Evolutionary conservation across 2,797 vertebrate genomes (phyloP).

Genomic region (Amblyopsis hoosieri): DNA sequence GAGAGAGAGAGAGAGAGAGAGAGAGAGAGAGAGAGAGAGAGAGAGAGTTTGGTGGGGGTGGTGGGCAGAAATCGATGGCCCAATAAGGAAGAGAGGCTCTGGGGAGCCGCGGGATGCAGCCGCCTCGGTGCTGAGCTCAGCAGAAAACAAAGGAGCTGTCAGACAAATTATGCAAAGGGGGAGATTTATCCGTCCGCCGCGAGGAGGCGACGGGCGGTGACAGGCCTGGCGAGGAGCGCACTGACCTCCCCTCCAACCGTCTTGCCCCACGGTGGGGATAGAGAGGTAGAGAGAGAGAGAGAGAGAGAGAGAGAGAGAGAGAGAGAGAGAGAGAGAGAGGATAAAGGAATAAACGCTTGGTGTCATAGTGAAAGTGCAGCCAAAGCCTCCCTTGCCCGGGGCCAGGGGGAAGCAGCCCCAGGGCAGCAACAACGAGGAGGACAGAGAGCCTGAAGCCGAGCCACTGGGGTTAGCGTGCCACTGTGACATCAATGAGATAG

Average conservation of each 20-base stretch:
- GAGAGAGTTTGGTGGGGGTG: no score
- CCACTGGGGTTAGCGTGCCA: no score
- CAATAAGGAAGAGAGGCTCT: slow-evolving; percentile 53
- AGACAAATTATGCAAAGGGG: slow-evolving; percentile 65
- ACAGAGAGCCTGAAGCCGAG: background rate
- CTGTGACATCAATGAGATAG: no score
- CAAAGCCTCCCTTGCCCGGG: slow-evolving; percentile 17
- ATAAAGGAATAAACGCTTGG: slow-evolving; percentile 35
- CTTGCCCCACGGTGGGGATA: slow-evolving; percentile 15
- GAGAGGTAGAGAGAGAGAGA: slow-evolving; percentile 9
- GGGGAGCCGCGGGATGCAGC: slow-evolving; percentile 64
- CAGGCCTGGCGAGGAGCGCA: slow-evolving; percentile 23
- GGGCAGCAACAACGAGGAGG: background rate
- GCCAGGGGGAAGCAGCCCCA: slow-evolving; percentile 13
- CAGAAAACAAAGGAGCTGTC: slow-evolving; percentile 60
- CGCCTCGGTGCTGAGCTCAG: slow-evolving; percentile 63
- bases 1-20: background rate
- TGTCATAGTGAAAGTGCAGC: slow-evolving; percentile 37
- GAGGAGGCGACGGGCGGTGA: slow-evolving; percentile 39
- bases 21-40: background rate
- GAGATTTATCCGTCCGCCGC: slow-evolving; percentile 42
- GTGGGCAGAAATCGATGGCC: slow-evolving; percentile 49
- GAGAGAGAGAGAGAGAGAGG: slow-evolving; percentile 12
- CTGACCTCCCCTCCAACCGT: slow-evolving; percentile 20
- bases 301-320: background rate